phyloP scores from a whole-genome alignment of 2,888 invertebrate species.

The Rotaria sp. region DNA sequence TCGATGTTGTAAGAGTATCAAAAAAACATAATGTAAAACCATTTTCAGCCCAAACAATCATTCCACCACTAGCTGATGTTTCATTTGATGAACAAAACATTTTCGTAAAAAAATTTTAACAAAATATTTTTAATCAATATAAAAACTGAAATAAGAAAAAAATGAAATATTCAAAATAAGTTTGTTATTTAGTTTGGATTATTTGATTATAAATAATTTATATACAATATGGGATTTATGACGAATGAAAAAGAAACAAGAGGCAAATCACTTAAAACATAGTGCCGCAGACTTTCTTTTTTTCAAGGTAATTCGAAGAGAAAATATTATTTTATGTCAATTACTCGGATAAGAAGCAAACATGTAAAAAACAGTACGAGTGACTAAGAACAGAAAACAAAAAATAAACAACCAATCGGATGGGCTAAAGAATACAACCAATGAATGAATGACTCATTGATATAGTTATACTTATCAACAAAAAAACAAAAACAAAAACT shows the following conservation, averaged over 20 bases:
- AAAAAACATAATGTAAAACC: conserved; percentile 81
- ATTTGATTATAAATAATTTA: too few relatives aligned
- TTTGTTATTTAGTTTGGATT: too few relatives aligned
- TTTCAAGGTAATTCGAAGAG: too few relatives aligned
- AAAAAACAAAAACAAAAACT: too few relatives aligned
- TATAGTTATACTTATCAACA: too few relatives aligned
- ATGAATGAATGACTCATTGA: not conserved
- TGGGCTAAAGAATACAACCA: not conserved
- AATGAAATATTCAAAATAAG: too few relatives aligned
- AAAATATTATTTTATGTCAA: too few relatives aligned
- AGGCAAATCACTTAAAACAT: too few relatives aligned
- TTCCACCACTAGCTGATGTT: conserved; percentile 6
- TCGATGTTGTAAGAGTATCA: conserved; percentile 70
- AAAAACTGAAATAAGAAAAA: not conserved
- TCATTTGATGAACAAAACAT: conserved; percentile 38
- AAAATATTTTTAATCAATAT: not conserved
- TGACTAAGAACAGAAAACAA: not conserved
- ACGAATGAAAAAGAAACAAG: too few relatives aligned
- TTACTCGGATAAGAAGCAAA: too few relatives aligned
- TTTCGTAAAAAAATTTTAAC: not conserved
- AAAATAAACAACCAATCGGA: not conserved
- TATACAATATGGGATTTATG: too few relatives aligned
- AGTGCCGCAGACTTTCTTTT: too few relatives aligned
- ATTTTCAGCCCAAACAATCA: conserved; percentile 66
- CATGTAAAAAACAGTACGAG: not conserved